Conservation (phyloP, 2,888 invertebrate genomes). For the Gerris lacustris region DNA sequence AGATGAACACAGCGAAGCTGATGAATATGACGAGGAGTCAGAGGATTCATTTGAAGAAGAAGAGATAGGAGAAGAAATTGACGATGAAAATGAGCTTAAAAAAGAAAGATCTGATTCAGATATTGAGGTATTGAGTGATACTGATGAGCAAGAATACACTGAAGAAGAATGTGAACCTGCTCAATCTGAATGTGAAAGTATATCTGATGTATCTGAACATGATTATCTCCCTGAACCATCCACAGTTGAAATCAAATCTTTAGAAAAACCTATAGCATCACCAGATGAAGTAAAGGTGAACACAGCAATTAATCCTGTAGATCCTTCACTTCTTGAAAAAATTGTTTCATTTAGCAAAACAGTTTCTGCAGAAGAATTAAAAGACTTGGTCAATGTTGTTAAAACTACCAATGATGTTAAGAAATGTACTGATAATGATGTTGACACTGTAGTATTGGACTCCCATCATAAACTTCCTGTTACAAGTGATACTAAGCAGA, state of each 20-base stretch:
- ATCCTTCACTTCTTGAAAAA: slow-evolving; percentile 1
- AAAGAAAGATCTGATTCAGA: not conserved
- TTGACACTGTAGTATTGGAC: too few relatives aligned
- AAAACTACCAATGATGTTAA: not conserved
- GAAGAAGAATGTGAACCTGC: too few relatives aligned
- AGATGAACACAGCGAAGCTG: not conserved
- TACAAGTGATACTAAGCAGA: too few relatives aligned
- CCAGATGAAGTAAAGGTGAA: too few relatives aligned
- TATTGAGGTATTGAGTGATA: too few relatives aligned
- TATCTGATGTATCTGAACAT: too few relatives aligned
- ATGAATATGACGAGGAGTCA: not conserved
- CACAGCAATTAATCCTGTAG: not conserved
- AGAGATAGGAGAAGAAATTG: not conserved
- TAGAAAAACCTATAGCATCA: too few relatives aligned
- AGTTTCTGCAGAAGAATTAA: not conserved
- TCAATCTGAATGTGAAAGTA: too few relatives aligned
- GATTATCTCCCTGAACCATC: not conserved
- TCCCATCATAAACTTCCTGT: too few relatives aligned
- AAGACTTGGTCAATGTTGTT: not conserved
- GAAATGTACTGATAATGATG: not conserved
- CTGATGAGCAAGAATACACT: too few relatives aligned
- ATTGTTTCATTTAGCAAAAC: not conserved
- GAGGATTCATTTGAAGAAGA: not conserved
- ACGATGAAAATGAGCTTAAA: not conserved
- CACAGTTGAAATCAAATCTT: not conserved